Percentiles rank a stretch among this genome's conserved stretches.
Evolutionary conservation across 2,113 vertebrate species (phyloP).

Genomic region (Himantopus leucocephalus): DNA sequence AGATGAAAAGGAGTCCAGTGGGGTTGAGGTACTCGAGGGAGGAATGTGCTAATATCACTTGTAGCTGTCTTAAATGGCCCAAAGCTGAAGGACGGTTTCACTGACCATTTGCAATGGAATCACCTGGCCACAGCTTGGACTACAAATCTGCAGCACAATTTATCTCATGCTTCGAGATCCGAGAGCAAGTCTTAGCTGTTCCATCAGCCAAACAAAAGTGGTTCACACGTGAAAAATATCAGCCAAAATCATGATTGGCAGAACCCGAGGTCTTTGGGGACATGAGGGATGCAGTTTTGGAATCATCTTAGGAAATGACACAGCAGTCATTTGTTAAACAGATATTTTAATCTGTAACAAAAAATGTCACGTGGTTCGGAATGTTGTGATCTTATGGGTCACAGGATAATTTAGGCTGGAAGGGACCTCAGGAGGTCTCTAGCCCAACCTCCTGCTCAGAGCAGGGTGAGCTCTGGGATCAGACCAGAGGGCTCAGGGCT

Average conservation of each 20-base stretch:
- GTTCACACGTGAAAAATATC: background rate
- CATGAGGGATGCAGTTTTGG: background rate
- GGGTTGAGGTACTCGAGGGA: background rate
- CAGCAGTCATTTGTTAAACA: background rate
- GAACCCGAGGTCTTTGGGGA: background rate
- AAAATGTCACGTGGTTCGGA: background rate
- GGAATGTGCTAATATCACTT: background rate
- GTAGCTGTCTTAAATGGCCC: background rate
- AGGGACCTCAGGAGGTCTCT: background rate
- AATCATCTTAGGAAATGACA: background rate
- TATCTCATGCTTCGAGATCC: background rate
- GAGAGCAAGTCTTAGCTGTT: background rate
- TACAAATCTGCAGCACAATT: background rate
- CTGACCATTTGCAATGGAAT: background rate
- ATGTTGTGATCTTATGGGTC: background rate
- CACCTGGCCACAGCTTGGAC: background rate
- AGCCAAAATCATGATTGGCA: background rate
- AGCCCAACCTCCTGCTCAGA: background rate
- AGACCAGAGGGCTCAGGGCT: background rate
- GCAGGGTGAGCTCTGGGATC: background rate
- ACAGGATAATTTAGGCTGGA: background rate
- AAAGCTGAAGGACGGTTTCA: background rate
- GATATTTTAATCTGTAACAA: background rate
- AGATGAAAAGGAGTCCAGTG: background rate
- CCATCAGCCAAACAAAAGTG: accelerated